Base-by-base conservation (phyloP, 1,140 invertebrate genomes). In the Archegozetes longisetosus region DNA sequence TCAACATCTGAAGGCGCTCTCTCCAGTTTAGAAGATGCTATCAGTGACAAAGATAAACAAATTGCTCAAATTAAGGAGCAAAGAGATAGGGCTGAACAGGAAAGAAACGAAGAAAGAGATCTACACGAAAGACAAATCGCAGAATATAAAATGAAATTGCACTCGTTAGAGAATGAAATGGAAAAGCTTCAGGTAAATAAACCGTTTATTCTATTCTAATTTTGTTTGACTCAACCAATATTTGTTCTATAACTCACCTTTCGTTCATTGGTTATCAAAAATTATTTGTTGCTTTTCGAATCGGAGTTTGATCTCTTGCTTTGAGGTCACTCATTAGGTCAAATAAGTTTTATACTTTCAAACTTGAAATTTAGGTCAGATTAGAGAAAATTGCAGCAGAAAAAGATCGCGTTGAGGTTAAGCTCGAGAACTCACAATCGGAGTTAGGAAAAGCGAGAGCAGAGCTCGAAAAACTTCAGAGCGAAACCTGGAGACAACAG, bases 1-100 rank as follows among this genome's bases (percentile, higher is more conserved):
- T 90, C 87, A 71, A 88, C 83, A 60, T 89, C 85, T 48, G 88
- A 92, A 75, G 88, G 88, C 52, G 88, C 89, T 9, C 75, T 96
- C 32, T 86, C 85, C 47, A 88, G 84, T 65, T 77, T 97, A 22
- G 92, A 98, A 75, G 92, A 97, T 76, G 88, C 89, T 1, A 88
- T 98, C 61, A 83, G 84, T 29, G 93, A 98, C 69, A 96, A 96
- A 75, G 92, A 97, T 69, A 92, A 92, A 72, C 90, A 95, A 76
- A 93, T 95, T 75, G 79, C 82, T 63, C 87, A 96, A 73, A 75
- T 94, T 60, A 74, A 86, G 65, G 90, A 95, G 68, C 88, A 94
- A 70, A 78, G 92, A 68, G 92, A 97, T 70, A 77, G 89, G 62
- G 86, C 88, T n/a, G 93, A 98, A 75, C 85, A 91, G 66, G 94